Conservation (phyloP, 2,113 vertebrate species). For the Meriones unguiculatus region DNA sequence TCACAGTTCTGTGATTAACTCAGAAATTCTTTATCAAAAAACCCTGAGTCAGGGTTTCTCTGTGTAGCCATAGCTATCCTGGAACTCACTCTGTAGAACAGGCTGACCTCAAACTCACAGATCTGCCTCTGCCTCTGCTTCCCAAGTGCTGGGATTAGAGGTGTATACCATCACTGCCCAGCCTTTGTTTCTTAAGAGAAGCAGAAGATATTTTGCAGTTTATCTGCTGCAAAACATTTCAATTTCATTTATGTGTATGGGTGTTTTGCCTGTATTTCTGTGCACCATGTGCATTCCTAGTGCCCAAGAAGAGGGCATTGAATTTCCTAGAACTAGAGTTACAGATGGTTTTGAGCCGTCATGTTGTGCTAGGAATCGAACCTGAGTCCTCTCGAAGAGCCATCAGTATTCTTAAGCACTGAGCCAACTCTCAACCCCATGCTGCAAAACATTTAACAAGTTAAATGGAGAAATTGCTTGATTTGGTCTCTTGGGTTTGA, state of each 20-base stretch:
- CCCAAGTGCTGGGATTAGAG: too few species aligned
- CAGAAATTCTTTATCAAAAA: conserved; percentile 45
- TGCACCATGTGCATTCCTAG: neutral
- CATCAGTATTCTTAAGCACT: neutral
- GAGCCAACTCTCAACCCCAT: neutral
- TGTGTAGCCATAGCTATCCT: too few species aligned
- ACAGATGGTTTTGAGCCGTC: neutral
- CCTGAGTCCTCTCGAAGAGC: neutral
- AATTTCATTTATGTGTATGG: neutral
- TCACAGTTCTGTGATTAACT: neutral
- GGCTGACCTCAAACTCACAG: too few species aligned
- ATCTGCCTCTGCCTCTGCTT: too few species aligned
- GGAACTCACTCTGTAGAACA: too few species aligned
- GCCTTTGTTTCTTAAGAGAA: conserved; percentile 24
- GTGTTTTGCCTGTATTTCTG: neutral
- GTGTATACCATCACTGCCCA: too few species aligned
- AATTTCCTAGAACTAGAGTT: neutral
- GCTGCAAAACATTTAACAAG: neutral
- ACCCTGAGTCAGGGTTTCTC: too few species aligned
- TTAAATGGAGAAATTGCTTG: conserved; percentile 18
- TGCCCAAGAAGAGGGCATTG: neutral
- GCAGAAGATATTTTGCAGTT: neutral
- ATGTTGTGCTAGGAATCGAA: neutral
- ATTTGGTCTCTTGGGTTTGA: neutral
- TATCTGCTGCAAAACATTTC: neutral